These are phyloP conservation scores for Orientallactaga sibirica DNA, from an alignment of 2,797 vertebrate species.

Conservation along the genomic window DNA sequence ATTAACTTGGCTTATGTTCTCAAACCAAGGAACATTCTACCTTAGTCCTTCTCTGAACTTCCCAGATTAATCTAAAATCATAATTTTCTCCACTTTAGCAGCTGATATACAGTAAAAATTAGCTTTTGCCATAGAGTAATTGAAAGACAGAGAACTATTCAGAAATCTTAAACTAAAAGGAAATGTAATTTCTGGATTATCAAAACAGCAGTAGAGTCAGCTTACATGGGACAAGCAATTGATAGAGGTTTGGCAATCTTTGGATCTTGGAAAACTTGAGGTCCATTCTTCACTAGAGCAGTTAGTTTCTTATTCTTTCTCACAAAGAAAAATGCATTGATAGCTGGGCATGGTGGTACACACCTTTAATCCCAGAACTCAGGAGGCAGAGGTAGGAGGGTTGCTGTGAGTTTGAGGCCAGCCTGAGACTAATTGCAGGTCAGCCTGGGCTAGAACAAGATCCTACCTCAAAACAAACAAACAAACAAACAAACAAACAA, in stretches of 20 bases:
- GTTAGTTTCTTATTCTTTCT: background rate
- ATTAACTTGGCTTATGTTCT: constrained; percentile 52
- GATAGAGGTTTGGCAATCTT: background rate
- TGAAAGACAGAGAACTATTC: constrained; percentile 49
- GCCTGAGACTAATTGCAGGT: no score
- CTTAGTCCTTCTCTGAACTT: constrained; percentile 60
- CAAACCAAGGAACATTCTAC: constrained; percentile 27
- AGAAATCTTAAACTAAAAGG: constrained; percentile 48
- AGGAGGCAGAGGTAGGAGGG: no score
- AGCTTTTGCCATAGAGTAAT: constrained; percentile 55
- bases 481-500: no score
- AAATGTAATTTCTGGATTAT: constrained; percentile 9
- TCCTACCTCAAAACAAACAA: no score
- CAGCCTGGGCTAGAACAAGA: no score
- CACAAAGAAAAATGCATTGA: background rate
- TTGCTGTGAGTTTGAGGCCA: no score
- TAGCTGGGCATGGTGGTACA: no score
- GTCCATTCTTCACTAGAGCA: background rate
- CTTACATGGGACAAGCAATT: background rate
- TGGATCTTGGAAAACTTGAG: constrained; percentile 32
- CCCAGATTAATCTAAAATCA: constrained; percentile 69
- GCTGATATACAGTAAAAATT: constrained; percentile 57
- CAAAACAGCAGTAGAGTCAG: background rate
- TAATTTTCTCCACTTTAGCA: constrained; percentile 63
- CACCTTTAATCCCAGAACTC: no score